A percentile compares a stretch with the other conserved stretches of the same genome.
These are phyloP conservation scores for Electrona antarctica DNA, from an alignment of 2,113 vertebrate genomes.

Conservation along the genomic window DNA sequence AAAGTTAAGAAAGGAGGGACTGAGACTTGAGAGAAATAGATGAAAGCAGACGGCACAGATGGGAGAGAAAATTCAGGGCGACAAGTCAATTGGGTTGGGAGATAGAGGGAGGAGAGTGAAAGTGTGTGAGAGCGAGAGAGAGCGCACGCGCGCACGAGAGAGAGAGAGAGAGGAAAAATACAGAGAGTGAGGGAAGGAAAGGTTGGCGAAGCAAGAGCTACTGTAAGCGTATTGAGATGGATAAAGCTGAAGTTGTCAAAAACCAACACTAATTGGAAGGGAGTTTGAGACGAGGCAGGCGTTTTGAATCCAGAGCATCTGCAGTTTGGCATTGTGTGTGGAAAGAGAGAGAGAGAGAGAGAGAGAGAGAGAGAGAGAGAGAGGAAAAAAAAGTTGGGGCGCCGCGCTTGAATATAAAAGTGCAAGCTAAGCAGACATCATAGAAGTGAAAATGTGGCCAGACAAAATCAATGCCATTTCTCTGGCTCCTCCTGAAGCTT, in stretches of 20 bases:
- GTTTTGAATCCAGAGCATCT: slow-evolving; percentile 28
- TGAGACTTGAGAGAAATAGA: neutral
- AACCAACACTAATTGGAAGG: slow-evolving; percentile 45
- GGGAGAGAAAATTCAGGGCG: too few relatives aligned
- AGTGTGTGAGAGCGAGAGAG: too few relatives aligned
- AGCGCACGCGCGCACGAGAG: neutral
- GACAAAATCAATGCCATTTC: slow-evolving; percentile 29
- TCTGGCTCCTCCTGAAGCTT: slow-evolving; percentile 23
- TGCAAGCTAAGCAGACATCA: slow-evolving; percentile 50
- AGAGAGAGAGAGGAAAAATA: neutral
- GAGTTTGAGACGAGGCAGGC: slow-evolving; percentile 32
- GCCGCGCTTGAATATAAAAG: slow-evolving; percentile 26
- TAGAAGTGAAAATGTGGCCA: slow-evolving; percentile 15
- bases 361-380: neutral
- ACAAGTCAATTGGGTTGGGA: too few relatives aligned
- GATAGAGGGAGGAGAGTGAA: too few relatives aligned
- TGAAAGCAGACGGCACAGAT: too few relatives aligned
- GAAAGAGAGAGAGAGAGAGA: neutral
- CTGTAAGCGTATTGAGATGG: slow-evolving; percentile 9
- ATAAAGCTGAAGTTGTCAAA: slow-evolving; percentile 46
- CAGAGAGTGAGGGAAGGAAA: neutral
- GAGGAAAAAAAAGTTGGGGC: neutral
- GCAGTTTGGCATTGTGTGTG: slow-evolving; percentile 41
- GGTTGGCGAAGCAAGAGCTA: neutral
- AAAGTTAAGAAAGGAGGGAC: neutral